Evolutionary conservation across 2,888 invertebrate species (phyloP).

Genomic region (Helicoverpa assulta): DNA sequence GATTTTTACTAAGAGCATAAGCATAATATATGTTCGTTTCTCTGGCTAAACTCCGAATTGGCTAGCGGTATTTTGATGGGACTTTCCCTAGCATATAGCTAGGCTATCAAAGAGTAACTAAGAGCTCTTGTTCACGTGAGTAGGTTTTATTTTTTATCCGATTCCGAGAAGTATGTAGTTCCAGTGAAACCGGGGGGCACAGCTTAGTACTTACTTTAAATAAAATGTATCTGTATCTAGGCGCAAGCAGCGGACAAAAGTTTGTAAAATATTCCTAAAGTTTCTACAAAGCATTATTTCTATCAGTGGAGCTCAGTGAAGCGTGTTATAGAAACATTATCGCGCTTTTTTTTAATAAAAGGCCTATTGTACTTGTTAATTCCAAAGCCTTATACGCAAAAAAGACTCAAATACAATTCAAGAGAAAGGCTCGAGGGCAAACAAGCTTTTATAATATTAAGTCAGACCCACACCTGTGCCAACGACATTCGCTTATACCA

Average conservation of each 20-base stretch:
- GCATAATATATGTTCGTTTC: no score
- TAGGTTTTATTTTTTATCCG: no score
- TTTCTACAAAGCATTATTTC: not conserved
- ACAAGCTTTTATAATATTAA: slow-evolving; percentile 43
- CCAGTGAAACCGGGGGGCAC: no score
- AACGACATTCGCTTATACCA: slow-evolving; percentile 30
- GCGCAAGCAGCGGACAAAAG: not conserved
- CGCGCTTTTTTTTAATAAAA: slow-evolving; percentile 5
- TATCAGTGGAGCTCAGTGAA: not conserved
- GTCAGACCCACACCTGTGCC: slow-evolving; percentile 43
- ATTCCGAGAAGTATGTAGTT: no score
- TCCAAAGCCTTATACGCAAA: slow-evolving; percentile 16
- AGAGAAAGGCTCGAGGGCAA: slow-evolving; percentile 31
- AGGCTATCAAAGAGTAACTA: no score
- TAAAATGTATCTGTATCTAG: not conserved
- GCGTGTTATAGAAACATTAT: not conserved
- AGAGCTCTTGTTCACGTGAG: no score
- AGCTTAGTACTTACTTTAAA: not conserved
- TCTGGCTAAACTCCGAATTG: no score
- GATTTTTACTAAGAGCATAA: no score
- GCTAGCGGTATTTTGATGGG: no score
- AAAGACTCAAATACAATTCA: slow-evolving; percentile 33
- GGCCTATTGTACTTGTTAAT: not conserved
- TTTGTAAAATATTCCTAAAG: not conserved
- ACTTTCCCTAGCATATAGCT: no score